phyloP scores from a whole-genome alignment of 2,797 vertebrate species.

The Pipistrellus kuhlii region DNA sequence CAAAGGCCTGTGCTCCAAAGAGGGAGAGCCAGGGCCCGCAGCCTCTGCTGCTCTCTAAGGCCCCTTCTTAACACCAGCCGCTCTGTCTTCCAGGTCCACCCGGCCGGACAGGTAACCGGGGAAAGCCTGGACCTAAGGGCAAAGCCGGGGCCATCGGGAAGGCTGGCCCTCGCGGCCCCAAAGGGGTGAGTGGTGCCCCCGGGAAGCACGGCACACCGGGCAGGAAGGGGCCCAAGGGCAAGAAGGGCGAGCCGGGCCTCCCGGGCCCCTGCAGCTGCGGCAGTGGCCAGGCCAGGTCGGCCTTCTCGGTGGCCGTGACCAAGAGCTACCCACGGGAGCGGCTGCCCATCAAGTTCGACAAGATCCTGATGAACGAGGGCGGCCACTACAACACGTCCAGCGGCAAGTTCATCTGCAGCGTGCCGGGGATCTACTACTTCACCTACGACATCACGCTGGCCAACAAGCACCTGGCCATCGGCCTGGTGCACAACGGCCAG shows the following conservation, averaged over 20 bases:
- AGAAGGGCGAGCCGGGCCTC: constrained; percentile 89
- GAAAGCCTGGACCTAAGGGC: constrained; percentile 93
- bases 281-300: constrained; percentile 89
- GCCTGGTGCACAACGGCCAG: constrained; percentile 96
- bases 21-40: background rate
- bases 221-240: constrained; percentile 92
- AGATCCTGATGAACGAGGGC: constrained; percentile 96
- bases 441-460: constrained; percentile 97
- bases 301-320: constrained; percentile 96
- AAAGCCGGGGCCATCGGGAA: constrained; percentile 93
- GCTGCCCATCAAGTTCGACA: constrained; percentile 96
- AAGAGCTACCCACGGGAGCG: constrained; percentile 97
- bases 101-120: constrained; percentile 93
- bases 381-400: constrained; percentile 94
- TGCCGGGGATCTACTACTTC: constrained; percentile 97
- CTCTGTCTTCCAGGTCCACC: constrained; percentile 90
- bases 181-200: constrained; percentile 89
- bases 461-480: constrained; percentile 97
- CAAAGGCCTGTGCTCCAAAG: background rate
- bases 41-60: background rate
- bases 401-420: constrained; percentile 94
- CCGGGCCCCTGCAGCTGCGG: constrained; percentile 94
- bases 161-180: constrained; percentile 93
- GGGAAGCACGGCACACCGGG: constrained; percentile 90
- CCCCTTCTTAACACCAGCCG: background rate